phyloP scores from a whole-genome alignment of 2,888 invertebrate genomes.

The Heliconius charithonia region DNA sequence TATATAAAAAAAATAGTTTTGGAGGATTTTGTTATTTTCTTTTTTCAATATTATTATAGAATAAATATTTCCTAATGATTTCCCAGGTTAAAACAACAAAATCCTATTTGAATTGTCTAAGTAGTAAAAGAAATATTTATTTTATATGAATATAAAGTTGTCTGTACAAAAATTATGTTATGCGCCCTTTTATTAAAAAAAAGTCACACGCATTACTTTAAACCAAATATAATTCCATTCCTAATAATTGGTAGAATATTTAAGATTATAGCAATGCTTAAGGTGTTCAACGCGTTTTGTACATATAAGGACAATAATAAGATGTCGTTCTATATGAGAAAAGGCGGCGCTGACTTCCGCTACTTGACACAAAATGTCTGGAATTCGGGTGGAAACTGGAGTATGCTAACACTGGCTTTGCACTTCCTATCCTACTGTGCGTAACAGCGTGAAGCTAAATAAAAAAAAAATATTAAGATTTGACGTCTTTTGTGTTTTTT shows the following conservation, averaged over 20 bases:
- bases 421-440: neutral
- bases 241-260: slow-evolving; percentile 30
- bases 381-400: neutral
- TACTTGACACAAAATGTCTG: too few species aligned
- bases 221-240: slow-evolving; percentile 37
- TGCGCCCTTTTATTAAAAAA: slow-evolving; percentile 22
- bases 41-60: neutral
- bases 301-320: neutral
- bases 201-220: slow-evolving; percentile 31
- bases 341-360: neutral
- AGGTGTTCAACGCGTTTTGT: neutral
- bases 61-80: too few species aligned
- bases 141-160: too few species aligned
- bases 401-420: neutral
- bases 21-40: neutral
- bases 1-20: too few species aligned
- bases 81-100: too few species aligned
- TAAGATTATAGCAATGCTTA: slow-evolving; percentile 13
- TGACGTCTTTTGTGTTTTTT: too few species aligned
- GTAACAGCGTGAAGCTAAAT: neutral
- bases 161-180: neutral
- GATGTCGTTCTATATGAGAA: neutral
- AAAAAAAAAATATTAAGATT: too few species aligned
- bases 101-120: too few species aligned
- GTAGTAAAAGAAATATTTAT: too few species aligned